These are phyloP conservation scores for Meteorus colon DNA, from an alignment of 2,888 invertebrate species.

Conservation along the genomic window DNA sequence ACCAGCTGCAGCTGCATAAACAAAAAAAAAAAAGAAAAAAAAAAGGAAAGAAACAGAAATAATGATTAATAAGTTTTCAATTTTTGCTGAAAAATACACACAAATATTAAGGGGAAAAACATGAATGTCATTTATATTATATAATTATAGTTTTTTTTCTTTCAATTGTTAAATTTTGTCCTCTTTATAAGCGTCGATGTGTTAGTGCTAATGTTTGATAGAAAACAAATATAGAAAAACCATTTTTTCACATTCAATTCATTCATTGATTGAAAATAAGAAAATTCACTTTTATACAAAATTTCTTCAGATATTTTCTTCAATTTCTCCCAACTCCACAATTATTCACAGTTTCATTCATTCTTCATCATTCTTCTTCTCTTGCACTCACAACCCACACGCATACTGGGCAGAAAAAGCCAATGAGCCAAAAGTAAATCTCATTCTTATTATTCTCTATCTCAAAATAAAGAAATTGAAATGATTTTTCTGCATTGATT, in stretches of 20 bases:
- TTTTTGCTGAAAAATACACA: neutral
- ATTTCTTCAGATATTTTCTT: neutral
- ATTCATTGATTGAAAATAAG: neutral
- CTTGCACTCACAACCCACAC: neutral
- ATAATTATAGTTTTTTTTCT: conserved; percentile 38
- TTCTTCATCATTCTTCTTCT: neutral
- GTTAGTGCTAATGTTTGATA: neutral
- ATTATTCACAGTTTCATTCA: neutral
- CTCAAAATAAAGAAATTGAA: neutral
- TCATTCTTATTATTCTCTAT: conserved; percentile 14
- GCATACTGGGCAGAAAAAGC: conserved; percentile 12
- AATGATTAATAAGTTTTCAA: neutral
- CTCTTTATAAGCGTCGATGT: neutral
- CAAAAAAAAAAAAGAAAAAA: neutral
- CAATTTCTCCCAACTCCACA: neutral
- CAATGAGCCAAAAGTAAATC: conserved; percentile 22
- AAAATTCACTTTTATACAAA: too few species aligned
- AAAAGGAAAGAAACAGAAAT: conserved; percentile 23
- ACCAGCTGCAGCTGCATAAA: conserved; percentile 73
- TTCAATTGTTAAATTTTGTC: neutral
- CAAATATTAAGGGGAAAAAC: neutral
- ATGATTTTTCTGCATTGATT: neutral
- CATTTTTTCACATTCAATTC: neutral
- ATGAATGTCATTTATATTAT: conserved; percentile 24
- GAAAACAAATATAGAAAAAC: neutral